Base-by-base conservation (phyloP, 2,797 vertebrate genomes). In the Cyclopterus lumpus region DNA sequence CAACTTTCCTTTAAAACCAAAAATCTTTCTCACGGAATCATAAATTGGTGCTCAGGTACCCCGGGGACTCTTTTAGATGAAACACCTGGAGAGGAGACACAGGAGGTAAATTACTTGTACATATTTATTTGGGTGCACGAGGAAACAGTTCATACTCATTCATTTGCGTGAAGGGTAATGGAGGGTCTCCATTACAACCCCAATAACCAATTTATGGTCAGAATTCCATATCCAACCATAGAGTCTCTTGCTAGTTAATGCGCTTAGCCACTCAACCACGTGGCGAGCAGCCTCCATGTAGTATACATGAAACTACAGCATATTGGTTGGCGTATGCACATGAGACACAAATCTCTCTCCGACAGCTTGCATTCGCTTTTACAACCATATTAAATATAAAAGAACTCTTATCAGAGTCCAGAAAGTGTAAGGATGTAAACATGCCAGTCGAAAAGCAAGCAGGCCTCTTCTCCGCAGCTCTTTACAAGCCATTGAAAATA, bases 341-440 rank as follows among this genome's bases (percentile, higher is more conserved):
- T 28, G 4, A 66, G 20, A 24, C 20, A 42, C 46, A 72, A 77
- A 82, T 84, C 64, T 81, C 64, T 81, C 30, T 61, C 62, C 67
- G 79, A 67, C 67, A 67, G 32, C 20, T 20, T 15, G 42, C 51
- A 36, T 77, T 81, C 60, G 30, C 38, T 77, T 84, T 85, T 61
- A 28, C 26, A 4, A 28, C 11, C 3, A 10, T 57, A 82, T 74
- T 65, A 74, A 85, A 79, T 48, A 44, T 59, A 34, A 46, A 53
- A 69, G 15, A 68, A 67, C 51, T 81, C 36, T 55, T 67, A 81
- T 83, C 71, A 57, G 69, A 78, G 67, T 34, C 0, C 0, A 67
- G 53, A 74, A 70, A 71, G 64, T 62, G 32, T 28, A 38, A 53
- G 7, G 8, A 71, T 72, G 64, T 69, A 68, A 51, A 66, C n/a